phyloP scores from a whole-genome alignment of 2,888 invertebrate species.

The Cabera pusaria region DNA sequence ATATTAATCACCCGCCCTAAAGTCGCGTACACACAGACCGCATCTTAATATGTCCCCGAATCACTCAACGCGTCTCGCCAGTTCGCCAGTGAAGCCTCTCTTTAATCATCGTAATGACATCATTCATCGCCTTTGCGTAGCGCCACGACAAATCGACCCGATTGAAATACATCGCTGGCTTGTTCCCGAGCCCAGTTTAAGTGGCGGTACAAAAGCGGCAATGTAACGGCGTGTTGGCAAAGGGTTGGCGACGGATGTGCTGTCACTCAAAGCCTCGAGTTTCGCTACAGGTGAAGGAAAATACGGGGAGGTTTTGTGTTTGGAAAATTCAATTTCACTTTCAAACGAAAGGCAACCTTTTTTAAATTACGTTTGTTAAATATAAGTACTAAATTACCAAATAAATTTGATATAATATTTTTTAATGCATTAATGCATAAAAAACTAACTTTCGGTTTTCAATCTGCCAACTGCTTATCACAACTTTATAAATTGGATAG shows the following conservation, averaged over 20 bases:
- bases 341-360: too few species aligned
- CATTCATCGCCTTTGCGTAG: conserved; percentile 71
- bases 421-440: too few species aligned
- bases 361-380: too few species aligned
- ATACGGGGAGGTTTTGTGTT: conserved; percentile 43
- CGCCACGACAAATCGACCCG: conserved; percentile 21
- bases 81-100: conserved; percentile 66
- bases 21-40: conserved; percentile 36
- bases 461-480: too few species aligned
- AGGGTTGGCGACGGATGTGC: conserved; percentile 43
- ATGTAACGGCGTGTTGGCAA: conserved; percentile 36
- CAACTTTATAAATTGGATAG: too few species aligned
- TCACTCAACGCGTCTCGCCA: conserved; percentile 72
- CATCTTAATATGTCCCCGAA: conserved; percentile 58
- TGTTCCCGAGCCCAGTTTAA: not conserved
- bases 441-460: too few species aligned
- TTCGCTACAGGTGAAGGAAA: conserved; percentile 57
- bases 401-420: too few species aligned
- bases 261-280: conserved; percentile 66
- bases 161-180: conserved; percentile 38
- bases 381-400: too few species aligned
- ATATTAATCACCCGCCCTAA: conserved; percentile 32
- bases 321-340: too few species aligned
- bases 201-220: conserved; percentile 28
- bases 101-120: conserved; percentile 76